Evolutionary conservation across 2,888 invertebrate genomes (phyloP).

Genomic region (Limnephilus rhombicus): DNA sequence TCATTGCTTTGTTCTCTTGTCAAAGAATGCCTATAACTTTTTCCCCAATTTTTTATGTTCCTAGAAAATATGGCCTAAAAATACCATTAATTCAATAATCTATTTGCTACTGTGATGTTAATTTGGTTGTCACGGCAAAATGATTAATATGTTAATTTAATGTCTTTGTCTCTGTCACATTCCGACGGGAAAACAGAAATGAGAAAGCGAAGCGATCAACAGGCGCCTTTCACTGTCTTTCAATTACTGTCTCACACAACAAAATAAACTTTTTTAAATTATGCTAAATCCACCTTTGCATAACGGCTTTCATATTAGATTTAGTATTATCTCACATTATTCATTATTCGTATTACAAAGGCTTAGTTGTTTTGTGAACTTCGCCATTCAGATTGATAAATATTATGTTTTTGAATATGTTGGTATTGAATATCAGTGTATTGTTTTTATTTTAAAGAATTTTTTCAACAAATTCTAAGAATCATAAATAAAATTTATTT

Average conservation of each 20-base stretch:
- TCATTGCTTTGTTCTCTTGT: background rate
- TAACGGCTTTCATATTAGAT: background rate
- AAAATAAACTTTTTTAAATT: background rate
- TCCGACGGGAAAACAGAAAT: background rate
- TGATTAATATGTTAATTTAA: background rate
- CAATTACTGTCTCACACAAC: background rate
- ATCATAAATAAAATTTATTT: too few relatives aligned
- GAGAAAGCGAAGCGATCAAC: background rate
- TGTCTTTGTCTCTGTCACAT: background rate
- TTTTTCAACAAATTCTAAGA: too few relatives aligned
- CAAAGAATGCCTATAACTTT: background rate
- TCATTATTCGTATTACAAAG: too few relatives aligned
- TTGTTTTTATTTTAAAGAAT: too few relatives aligned
- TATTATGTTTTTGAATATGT: too few relatives aligned
- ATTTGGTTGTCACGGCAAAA: background rate
- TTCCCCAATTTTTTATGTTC: background rate
- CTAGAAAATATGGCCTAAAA: background rate
- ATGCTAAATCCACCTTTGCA: background rate
- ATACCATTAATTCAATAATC: too few relatives aligned
- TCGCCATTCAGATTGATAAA: too few relatives aligned
- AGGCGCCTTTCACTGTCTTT: background rate
- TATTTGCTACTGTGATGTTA: background rate
- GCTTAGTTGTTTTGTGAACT: too few relatives aligned
- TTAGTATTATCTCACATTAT: too few relatives aligned
- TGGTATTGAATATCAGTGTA: too few relatives aligned